Evolutionary conservation across 2,797 vertebrate genomes (phyloP), one percentile per base, ranked within the genome.

Genomic region (Notoglanidium macrostoma): DNA sequence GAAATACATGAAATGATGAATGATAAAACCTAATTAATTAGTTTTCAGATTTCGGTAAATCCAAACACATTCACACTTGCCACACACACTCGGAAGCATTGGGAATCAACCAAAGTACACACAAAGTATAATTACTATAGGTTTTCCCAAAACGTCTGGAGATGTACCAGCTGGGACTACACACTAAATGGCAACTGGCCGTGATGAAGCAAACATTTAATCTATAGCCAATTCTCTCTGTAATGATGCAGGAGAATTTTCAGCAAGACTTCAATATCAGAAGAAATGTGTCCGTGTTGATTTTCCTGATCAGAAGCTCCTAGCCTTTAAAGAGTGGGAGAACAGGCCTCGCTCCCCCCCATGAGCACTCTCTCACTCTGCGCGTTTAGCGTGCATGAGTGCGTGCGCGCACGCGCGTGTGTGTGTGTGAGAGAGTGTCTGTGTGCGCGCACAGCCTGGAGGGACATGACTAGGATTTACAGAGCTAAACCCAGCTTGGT

Each of bases 401-500:
- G 55, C 74, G 57, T 74, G 68, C 81, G 46, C 40, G 35, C 26
- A 55, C 51, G n/a, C 68, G 40, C 40, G 10, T 63, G 79, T 67
- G 86, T 74, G 54, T 79, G 57, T 73, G 68, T 81, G 46, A 76
- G 32, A 21, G 23, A 55, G 85, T 77, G 57, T 85, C 17, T 32
- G n/a, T 40, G n/a, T 17, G 23, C 49, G 3, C 29, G 57, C 85
- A 77, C 29, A 49, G 83, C 89, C 88, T 32, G 17, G 29, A 46
- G 85, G 79, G 85, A 88, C 82, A 74, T 73, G n/a, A 46, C 84
- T 88, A 54, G 77, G 79, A 59, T 87, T 90, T 76, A 85, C 5
- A 57, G 85, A 86, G 68, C 67, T 76, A 87, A 89, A 88, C 73
- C 67, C 67, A 88, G 83, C 44, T 32, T 29, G 80, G 59, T 84